These are phyloP conservation scores for Heliothis peltigera DNA, from an alignment of 2,888 invertebrate species.

Conservation along the genomic window DNA sequence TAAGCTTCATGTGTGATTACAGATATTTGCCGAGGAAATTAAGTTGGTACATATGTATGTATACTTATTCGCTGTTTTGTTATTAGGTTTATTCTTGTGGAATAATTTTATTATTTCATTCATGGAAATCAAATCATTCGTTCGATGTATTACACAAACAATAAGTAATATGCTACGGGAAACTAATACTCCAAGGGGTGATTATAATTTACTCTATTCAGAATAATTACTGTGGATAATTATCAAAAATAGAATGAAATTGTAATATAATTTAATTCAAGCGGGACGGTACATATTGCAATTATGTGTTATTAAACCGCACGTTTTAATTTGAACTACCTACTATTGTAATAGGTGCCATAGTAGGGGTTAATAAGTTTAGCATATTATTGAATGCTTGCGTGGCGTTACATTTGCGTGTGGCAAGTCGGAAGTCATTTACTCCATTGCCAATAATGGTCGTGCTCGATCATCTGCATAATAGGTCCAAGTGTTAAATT, in stretches of 20 bases:
- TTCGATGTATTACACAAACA: background rate
- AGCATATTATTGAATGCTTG: constrained; percentile 58
- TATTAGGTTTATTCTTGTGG: background rate
- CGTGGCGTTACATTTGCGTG: constrained; percentile 71
- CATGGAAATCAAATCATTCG: background rate
- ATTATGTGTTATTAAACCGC: constrained; percentile 7
- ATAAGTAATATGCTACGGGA: background rate
- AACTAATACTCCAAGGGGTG: background rate
- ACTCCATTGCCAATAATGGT: constrained; percentile 73
- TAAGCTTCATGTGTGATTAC: constrained; percentile 11
- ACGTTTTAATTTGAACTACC: constrained; percentile 23
- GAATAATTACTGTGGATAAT: constrained; percentile 13
- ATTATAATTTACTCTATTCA: constrained; percentile 6
- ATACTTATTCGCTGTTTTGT: background rate
- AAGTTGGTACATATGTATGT: background rate
- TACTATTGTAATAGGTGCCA: constrained; percentile 10
- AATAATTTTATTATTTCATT: constrained; percentile 4
- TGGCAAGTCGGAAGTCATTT: constrained; percentile 78
- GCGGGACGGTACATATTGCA: constrained; percentile 1
- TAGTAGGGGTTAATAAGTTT: constrained; percentile 23
- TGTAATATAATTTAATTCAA: constrained; percentile 7
- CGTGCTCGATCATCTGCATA: constrained; percentile 68
- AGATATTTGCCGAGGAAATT: background rate
- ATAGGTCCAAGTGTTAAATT: constrained; percentile 72
- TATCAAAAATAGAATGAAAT: constrained; percentile 13